phyloP scores from a whole-genome alignment of 1,140 invertebrate genomes.

The Zophobas morio region DNA sequence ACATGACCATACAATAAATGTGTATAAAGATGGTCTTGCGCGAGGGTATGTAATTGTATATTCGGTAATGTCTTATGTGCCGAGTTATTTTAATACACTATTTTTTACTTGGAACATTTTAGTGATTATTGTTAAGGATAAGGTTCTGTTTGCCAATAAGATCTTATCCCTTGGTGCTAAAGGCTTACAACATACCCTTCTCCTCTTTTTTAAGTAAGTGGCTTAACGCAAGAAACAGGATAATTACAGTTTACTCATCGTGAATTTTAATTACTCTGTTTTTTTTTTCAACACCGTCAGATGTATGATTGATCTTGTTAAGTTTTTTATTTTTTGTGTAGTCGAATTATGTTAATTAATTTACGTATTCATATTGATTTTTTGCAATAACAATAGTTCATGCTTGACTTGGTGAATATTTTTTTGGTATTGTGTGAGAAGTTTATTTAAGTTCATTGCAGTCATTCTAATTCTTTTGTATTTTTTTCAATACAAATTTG shows the following conservation, averaged over 20 bases:
- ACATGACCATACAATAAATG: constrained; percentile 46
- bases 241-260: neutral
- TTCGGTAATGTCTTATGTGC: constrained; percentile 44
- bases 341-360: constrained; percentile 21
- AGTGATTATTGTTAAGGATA: constrained; percentile 45
- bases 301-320: constrained; percentile 14
- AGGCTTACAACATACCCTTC: constrained; percentile 44
- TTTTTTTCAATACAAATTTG: constrained; percentile 14
- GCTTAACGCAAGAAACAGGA: constrained; percentile 8
- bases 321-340: constrained; percentile 20
- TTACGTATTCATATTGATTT: constrained; percentile 14
- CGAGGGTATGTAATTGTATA: constrained; percentile 44
- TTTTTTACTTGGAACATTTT: constrained; percentile 47
- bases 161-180: constrained; percentile 46
- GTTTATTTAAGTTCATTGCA: constrained; percentile 4
- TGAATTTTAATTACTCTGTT: constrained; percentile 28
- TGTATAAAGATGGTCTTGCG: constrained; percentile 35
- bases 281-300: neutral
- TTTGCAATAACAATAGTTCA: constrained; percentile 27
- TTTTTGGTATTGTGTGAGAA: constrained; percentile 12
- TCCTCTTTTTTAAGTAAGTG: neutral
- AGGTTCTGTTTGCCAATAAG: constrained; percentile 36
- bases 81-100: constrained; percentile 46
- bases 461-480: constrained; percentile 21
- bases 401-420: constrained; percentile 15